phyloP scores from a whole-genome alignment of 2,113 vertebrate species.

The Talpa occidentalis region DNA sequence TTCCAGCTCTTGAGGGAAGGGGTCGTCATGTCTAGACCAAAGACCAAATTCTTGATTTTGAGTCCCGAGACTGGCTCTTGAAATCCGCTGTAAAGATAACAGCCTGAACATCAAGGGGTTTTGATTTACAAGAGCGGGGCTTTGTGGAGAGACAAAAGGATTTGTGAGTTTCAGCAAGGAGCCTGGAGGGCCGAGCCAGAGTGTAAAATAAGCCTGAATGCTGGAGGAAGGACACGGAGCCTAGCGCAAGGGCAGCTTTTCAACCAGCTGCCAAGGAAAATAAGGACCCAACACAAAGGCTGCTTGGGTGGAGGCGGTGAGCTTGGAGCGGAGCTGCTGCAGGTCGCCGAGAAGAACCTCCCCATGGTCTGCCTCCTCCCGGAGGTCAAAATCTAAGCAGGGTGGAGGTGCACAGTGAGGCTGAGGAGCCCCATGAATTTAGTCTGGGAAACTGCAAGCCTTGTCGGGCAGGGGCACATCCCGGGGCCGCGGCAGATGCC shows the following conservation, averaged over 20 bases:
- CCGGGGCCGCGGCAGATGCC: neutral
- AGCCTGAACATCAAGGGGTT: neutral
- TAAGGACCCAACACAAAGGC: neutral
- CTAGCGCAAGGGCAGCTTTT: neutral
- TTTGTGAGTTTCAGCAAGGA: neutral
- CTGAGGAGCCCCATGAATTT: neutral
- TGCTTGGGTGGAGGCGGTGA: neutral
- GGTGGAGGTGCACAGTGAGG: neutral
- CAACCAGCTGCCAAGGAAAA: neutral
- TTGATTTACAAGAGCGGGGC: neutral
- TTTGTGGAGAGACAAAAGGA: conserved; percentile 32
- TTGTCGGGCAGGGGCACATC: too few relatives aligned
- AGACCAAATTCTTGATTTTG: neutral
- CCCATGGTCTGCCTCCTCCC: neutral
- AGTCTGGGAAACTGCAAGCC: too few relatives aligned
- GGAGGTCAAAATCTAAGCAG: neutral
- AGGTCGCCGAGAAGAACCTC: fast-evolving
- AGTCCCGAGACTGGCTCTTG: neutral
- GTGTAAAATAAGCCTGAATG: neutral
- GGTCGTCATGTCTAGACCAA: neutral
- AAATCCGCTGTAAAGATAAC: neutral
- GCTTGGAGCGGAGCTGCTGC: neutral
- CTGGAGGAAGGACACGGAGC: neutral
- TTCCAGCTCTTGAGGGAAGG: neutral
- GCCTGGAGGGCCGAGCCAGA: neutral